Base-by-base conservation (phyloP, 2,113 vertebrate genomes). In the Phrynocephalus versicolor region DNA sequence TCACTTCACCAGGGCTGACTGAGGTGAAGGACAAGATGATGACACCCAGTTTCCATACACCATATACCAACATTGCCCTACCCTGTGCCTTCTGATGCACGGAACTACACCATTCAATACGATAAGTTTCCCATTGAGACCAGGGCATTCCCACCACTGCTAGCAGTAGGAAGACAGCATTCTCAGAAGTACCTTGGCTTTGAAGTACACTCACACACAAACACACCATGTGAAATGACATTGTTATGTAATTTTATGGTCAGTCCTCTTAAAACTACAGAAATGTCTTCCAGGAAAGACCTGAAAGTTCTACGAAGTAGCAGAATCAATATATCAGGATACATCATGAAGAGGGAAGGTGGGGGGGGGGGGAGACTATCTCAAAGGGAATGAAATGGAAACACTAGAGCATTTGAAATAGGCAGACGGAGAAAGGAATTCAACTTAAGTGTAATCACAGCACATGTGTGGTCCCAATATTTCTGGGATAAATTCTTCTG, bases 381-480 rank as follows among this genome's bases (percentile, higher is more conserved):
- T 86, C 85, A 58, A 15, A 84, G 39, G 89, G 91, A 83, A 89
- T 87, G 67, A 81, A 92, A 90, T 85, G 60, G 88, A 88, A 89
- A 91, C 37, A 67, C 15, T 70, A 30, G 89, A 89, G 70, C 62
- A 86, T 94, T 91, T 88, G 0, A 92, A 92, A 91, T 76, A 88
- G 88, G 88, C 90, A 93, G 92, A 91, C 86, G 91, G 85, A 84
- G 88, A 93, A 88, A 90, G 89, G 84, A 93, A 90, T 95, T 87
- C 81, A 89, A 72, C 84, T 82, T 41, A 74, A 89, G 91, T 85
- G 85, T 89, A 87, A 82, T 89, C 89, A 78, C 84, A 90, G 90
- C 82, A 83, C 89, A 82, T 76, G 69, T 90, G 88, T 88, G 91
- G 89, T 93, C 90, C 0, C 1, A 81, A 83, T 78, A 81, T 67